Evolutionary conservation across 2,113 vertebrate species (phyloP), one percentile per base, ranked within the genome.

Genomic region (Nannospalax galili): DNA sequence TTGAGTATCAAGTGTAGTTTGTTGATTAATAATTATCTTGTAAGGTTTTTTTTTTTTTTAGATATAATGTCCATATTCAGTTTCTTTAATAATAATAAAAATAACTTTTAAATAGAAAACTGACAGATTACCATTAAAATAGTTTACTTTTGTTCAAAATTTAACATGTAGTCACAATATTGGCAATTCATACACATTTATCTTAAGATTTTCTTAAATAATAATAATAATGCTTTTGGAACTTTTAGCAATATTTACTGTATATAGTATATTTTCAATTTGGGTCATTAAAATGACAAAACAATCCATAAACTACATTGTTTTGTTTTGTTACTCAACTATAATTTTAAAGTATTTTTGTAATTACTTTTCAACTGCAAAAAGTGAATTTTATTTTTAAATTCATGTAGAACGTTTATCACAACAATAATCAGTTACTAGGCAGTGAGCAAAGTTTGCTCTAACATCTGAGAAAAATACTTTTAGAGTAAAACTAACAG

Each of bases 261-360:
- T 32, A 48, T 28, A 82, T 37, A 22, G 37, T 28, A 42, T 37
- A 35, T 75, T 82, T 95, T 90, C 72, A 92, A 65, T 45, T 75
- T 90, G 90, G 30, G 14, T 81, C 60, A 30, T 78, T 75, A 75
- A 45, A 65, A n/a, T 92, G 5, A 35, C 95, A n/a, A 85, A 94
- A 88, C 77, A 91, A 45, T n/a, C 30, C 24, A 26, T 7, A 40
- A 95, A 94, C 85, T 72, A 62, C 11, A 37, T 48, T 11, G 28
- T n/a, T n/a, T n/a, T n/a, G 17, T 89, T 89, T 82, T 62, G 5
- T 95, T 84, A 79, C 0, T 12, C 73, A 72, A 60, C 10, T 79
- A 14, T 94, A 3, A 32, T 82, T 79, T 69, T 42, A 67, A 94
- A 80, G 15, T 81, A 73, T 48, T 96, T 91, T 3, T 15, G 56